Evolutionary conservation across 2,113 vertebrate species (phyloP).

Genomic region (Rhynchomys soricoides): DNA sequence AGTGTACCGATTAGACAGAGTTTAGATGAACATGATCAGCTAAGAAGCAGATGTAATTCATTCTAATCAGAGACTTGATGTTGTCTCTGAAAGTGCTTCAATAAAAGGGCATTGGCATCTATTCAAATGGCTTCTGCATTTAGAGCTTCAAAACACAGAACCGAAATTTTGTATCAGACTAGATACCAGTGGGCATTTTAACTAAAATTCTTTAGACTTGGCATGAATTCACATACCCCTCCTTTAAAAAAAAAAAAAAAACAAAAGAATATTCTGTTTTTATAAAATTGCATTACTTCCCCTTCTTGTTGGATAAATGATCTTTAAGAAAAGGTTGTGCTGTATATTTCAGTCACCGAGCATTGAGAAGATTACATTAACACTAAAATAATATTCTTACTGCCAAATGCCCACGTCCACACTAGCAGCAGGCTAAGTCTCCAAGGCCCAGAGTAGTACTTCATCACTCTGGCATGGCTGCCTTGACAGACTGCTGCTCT

Average conservation of each 20-base stretch:
- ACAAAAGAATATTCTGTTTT: conserved; percentile 70
- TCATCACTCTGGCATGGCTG: conserved; percentile 58
- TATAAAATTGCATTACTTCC: conserved; percentile 66
- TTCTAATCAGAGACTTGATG: neutral
- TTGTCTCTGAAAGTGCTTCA: neutral
- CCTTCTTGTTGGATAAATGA: conserved; percentile 45
- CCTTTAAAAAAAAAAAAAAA: neutral
- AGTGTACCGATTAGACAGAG: neutral
- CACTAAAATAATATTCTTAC: conserved; percentile 79
- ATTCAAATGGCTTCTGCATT: neutral
- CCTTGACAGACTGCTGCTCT: conserved; percentile 72
- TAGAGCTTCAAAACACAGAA: neutral
- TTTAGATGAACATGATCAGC: neutral
- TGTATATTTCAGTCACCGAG: conserved; percentile 72
- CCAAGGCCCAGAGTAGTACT: conserved; percentile 65
- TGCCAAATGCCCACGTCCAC: conserved; percentile 79
- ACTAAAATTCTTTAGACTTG: neutral
- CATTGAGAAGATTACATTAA: conserved; percentile 63
- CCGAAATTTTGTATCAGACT: neutral
- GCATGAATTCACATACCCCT: neutral
- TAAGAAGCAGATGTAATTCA: neutral
- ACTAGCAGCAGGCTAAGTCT: conserved; percentile 50
- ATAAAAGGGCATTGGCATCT: neutral
- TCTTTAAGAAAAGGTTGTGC: conserved; percentile 66
- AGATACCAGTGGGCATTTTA: neutral